Conservation (phyloP, 2,888 invertebrate genomes). For the Harpagoxenus sublaevis region DNA sequence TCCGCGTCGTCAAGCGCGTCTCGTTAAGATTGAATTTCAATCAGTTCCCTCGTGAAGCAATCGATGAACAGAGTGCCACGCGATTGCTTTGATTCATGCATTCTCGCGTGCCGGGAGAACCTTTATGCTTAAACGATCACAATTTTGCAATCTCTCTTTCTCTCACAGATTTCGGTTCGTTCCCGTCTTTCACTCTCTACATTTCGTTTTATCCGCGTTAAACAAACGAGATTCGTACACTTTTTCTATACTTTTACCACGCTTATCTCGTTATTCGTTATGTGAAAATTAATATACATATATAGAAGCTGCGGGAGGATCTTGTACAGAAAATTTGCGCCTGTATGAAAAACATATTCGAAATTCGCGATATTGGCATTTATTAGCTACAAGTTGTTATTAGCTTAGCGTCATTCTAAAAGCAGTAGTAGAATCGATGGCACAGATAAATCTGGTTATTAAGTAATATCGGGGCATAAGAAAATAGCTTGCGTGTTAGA, state of each 20-base stretch:
- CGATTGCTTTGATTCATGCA: conserved; percentile 32
- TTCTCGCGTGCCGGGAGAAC: neutral
- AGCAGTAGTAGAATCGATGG: neutral
- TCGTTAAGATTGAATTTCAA: conserved; percentile 59
- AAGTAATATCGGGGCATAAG: neutral
- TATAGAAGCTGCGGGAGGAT: neutral
- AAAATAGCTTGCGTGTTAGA: conserved; percentile 7
- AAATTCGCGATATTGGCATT: neutral
- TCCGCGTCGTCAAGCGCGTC: conserved; percentile 32
- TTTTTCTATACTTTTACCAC: neutral
- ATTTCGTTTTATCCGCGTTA: neutral
- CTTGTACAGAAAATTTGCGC: neutral
- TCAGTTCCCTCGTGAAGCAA: conserved; percentile 24
- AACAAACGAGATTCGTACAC: neutral
- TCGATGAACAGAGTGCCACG: conserved; percentile 8
- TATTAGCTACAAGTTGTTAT: neutral
- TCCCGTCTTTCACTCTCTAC: neutral
- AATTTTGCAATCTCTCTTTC: neutral
- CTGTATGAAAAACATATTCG: neutral
- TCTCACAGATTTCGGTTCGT: neutral
- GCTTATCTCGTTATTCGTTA: neutral
- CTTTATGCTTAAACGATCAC: conserved; percentile 35
- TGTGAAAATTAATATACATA: neutral
- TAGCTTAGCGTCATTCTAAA: neutral
- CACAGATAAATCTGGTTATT: neutral